Base-by-base conservation (phyloP, 92 coral and sea anemone genomes). In the Parazoanthus darwini region DNA sequence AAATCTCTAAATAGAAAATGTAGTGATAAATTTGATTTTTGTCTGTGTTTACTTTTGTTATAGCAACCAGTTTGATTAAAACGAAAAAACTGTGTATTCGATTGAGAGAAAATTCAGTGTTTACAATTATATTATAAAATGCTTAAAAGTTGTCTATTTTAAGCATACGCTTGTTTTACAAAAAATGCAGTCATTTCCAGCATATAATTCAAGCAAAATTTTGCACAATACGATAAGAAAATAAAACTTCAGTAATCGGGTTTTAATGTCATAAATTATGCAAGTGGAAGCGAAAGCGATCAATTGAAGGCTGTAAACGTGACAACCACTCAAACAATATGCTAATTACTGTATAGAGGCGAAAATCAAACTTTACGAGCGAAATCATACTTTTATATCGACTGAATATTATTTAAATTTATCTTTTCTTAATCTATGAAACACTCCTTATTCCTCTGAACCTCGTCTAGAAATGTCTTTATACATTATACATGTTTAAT, bases 361-460 rank as follows among this genome's bases (percentile, higher is more conserved):
- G 38, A 71, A 70, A 82, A 66, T 82, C 86, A 67, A 82, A 82
- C 77, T 82, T 82, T 82, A 58, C 11, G 39, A 66, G 67, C 65
- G 33, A 39, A 82, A 11, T 20, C 51, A 1, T 67, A 23, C 66
- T 66, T 82, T 82, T n/a, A n/a, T 37, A 3, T 71, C 16, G 23
- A 66, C 35, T 36, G 14, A 38, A 82, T 20, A 9, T 10, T 22
- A 63, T 71, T 7, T 29, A 54, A 33, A 66, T 8, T 67, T 82
- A 63, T 81, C 35, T 66, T 48, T 67, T 4, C 86, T 82, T n/a
- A 39, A 44, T 14, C 79, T 36, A 76, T 18, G 39, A 74, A 74
- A 74, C 14, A 37, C 15, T 74, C 43, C 22, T 37, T 74, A 58
- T 74, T 74, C 48, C 48, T 74, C 38, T 14, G 16, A 44, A 44